Conservation (phyloP, 2,888 invertebrate species). For the Galeruca laticollis region DNA sequence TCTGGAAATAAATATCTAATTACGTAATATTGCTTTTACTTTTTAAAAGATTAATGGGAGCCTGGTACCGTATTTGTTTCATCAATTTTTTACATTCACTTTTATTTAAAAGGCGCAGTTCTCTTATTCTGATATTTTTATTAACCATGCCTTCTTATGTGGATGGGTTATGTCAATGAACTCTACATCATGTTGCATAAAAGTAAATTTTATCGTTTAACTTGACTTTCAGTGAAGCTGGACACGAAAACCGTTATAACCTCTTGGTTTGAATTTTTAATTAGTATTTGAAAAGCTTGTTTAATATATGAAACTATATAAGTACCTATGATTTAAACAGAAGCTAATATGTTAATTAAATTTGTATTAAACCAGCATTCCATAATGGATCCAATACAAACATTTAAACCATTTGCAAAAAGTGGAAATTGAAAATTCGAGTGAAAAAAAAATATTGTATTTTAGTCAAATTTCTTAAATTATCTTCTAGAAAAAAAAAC, state of each 20-base stretch:
- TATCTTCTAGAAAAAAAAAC: too few relatives aligned
- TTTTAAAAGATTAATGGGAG: conserved; percentile 21
- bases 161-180: conserved; percentile 11
- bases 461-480: too few relatives aligned
- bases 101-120: conserved; percentile 16
- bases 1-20: conserved; percentile 17
- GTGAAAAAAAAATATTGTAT: too few relatives aligned
- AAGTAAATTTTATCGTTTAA: conserved; percentile 11
- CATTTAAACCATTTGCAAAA: too few relatives aligned
- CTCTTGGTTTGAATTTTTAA: conserved; percentile 2
- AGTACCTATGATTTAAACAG: too few relatives aligned
- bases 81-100: conserved; percentile 22
- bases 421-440: too few relatives aligned
- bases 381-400: too few relatives aligned
- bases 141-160: conserved; percentile 6
- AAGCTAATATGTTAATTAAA: too few relatives aligned
- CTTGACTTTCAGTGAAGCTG: conserved; percentile 7
- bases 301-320: too few relatives aligned
- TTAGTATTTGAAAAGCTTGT: not conserved
- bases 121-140: conserved; percentile 13
- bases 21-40: conserved; percentile 18
- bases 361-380: too few relatives aligned
- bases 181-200: conserved; percentile 8
- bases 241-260: conserved; percentile 4
- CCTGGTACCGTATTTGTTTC: conserved; percentile 24